These are phyloP conservation scores for Dynastes tityus DNA, from an alignment of 2,888 invertebrate species.

Conservation along the genomic window DNA sequence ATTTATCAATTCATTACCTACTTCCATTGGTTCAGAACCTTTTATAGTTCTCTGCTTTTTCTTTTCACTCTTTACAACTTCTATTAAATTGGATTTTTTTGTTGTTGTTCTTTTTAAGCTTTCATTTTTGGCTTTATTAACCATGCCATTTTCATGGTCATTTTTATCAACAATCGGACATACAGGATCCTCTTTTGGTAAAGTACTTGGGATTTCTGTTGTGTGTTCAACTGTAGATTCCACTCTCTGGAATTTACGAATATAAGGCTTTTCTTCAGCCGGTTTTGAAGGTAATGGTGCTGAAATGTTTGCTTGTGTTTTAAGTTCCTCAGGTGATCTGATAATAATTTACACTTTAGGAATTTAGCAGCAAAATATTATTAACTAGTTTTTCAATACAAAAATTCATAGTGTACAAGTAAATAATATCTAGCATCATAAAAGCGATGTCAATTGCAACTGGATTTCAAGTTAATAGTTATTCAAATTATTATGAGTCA, in stretches of 20 bases:
- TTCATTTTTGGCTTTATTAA: slow-evolving; percentile 39
- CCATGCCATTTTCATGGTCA: slow-evolving; percentile 20
- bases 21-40: slow-evolving; percentile 49
- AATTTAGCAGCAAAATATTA: not conserved
- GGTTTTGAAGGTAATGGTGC: slow-evolving; percentile 71
- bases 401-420: not conserved
- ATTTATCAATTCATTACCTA: slow-evolving; percentile 49
- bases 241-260: slow-evolving; percentile 59
- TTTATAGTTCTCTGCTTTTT: slow-evolving; percentile 54
- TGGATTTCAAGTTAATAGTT: no score
- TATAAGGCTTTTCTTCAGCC: slow-evolving; percentile 68
- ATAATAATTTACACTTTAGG: slow-evolving; percentile 46
- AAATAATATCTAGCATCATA: no score
- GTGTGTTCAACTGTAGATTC: slow-evolving; percentile 45
- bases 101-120: slow-evolving; percentile 16
- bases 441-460: no score
- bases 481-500: no score
- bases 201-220: slow-evolving; percentile 21
- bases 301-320: slow-evolving; percentile 82
- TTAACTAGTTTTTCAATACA: slow-evolving; percentile 37
- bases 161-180: not conserved
- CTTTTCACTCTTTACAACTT: slow-evolving; percentile 59
- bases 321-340: slow-evolving; percentile 77
- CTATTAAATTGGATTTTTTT: slow-evolving; percentile 49
- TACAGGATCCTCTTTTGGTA: slow-evolving; percentile 25